These are phyloP conservation scores for Blastobasis adustella DNA, from an alignment of 2,888 invertebrate genomes.

Conservation along the genomic window DNA sequence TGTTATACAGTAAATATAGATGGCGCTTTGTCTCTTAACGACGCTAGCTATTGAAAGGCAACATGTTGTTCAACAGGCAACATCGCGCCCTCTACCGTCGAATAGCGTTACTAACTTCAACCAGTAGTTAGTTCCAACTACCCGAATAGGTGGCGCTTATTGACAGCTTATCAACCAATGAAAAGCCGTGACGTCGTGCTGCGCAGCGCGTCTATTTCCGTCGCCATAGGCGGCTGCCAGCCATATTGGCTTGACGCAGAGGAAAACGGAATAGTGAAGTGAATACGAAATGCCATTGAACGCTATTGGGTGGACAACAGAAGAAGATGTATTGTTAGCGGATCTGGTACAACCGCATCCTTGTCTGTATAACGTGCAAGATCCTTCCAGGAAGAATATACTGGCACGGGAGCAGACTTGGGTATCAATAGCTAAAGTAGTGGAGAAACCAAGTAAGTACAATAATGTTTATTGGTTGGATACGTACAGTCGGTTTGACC, in stretches of 20 bases:
- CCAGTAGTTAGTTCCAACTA: background rate
- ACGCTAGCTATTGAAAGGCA: background rate
- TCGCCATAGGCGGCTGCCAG: conserved; percentile 57
- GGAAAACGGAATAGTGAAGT: conserved; percentile 17
- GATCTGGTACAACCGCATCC: conserved; percentile 57
- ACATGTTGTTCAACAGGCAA: background rate
- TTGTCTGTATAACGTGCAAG: conserved; percentile 50
- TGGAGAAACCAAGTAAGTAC: conserved; percentile 54
- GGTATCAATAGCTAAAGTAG: conserved; percentile 54
- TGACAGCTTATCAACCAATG: conserved; percentile 31
- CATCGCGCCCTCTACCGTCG: background rate
- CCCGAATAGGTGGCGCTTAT: background rate
- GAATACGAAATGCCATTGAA: conserved; percentile 53
- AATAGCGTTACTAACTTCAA: background rate
- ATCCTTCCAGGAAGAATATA: conserved; percentile 59
- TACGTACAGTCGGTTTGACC: too few species aligned
- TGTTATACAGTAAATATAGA: background rate
- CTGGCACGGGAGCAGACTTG: conserved; percentile 57
- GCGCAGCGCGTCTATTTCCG: conserved; percentile 61
- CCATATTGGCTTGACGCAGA: conserved; percentile 55
- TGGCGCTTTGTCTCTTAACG: background rate
- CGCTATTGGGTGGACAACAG: conserved; percentile 54
- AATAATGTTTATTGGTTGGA: too few species aligned
- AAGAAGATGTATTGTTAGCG: conserved; percentile 56
- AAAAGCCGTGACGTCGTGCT: conserved; percentile 53